phyloP scores from a whole-genome alignment of 2,113 vertebrate genomes.

The Leucopternis melanops region DNA sequence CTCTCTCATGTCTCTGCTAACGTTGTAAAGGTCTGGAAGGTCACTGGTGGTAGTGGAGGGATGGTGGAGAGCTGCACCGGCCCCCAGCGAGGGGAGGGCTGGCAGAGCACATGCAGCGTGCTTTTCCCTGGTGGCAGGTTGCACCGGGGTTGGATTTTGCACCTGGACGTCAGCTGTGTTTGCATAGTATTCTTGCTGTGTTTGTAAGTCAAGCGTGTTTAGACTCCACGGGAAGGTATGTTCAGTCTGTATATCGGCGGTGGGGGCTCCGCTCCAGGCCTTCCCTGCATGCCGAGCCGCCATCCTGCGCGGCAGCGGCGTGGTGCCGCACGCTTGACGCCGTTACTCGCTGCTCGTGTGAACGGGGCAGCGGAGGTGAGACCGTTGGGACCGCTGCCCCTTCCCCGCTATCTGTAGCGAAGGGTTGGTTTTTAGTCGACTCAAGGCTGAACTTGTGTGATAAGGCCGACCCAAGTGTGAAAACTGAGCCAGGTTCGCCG shows the following conservation, averaged over 20 bases:
- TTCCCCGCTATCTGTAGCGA: accelerated
- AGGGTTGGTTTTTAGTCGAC: not conserved
- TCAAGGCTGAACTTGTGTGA: not conserved
- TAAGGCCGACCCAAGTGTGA: not conserved
- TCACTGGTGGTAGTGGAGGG: not conserved
- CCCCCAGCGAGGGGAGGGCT: not conserved
- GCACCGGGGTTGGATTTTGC: not conserved
- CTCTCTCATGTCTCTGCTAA: not conserved
- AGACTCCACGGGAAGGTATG: accelerated
- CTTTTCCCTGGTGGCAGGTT: not conserved
- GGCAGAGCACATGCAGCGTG: accelerated
- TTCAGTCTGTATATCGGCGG: accelerated
- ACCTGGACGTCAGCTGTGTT: not conserved
- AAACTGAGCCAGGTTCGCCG: not conserved
- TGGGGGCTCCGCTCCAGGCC: not conserved
- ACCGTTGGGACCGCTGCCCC: accelerated
- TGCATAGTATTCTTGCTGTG: not conserved
- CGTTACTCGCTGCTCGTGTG: accelerated
- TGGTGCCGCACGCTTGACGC: accelerated
- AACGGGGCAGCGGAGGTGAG: accelerated
- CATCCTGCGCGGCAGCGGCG: accelerated
- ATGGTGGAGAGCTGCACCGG: accelerated
- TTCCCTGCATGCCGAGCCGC: not conserved
- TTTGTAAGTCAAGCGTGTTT: not conserved
- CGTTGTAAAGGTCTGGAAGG: not conserved